Conservation (phyloP, 1,140 invertebrate species). For the Ceratina australensis region DNA sequence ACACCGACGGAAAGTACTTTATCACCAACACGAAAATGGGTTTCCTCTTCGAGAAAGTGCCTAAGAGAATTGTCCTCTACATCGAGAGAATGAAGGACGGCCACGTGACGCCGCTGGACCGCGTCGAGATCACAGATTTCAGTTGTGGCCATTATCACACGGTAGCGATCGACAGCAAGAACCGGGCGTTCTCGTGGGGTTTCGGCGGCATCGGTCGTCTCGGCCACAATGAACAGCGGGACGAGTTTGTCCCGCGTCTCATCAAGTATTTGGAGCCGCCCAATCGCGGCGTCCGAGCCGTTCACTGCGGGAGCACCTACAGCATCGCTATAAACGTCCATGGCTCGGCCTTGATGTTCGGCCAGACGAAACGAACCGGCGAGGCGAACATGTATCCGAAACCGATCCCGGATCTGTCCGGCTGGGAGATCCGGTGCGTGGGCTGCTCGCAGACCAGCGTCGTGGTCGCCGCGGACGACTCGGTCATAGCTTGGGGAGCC, state of each 20-base stretch:
- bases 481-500: constrained; percentile 93
- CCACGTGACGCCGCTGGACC: constrained; percentile 89
- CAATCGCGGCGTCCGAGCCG: constrained; percentile 88
- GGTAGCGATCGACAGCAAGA: constrained; percentile 92
- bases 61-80: constrained; percentile 91
- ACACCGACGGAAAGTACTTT: constrained; percentile 96
- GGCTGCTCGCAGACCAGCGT: constrained; percentile 90
- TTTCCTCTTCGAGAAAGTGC: constrained; percentile 90
- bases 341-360: constrained; percentile 91
- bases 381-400: constrained; percentile 99
- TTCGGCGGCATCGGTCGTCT: constrained; percentile 96
- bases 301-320: constrained; percentile 92
- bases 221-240: constrained; percentile 94
- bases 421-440: constrained; percentile 93
- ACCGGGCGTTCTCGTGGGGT: constrained; percentile 94
- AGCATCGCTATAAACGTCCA: constrained; percentile 91
- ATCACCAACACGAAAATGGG: constrained; percentile 92
- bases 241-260: constrained; percentile 93
- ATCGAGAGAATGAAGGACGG: constrained; percentile 94
- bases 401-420: constrained; percentile 93
- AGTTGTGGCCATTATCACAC: constrained; percentile 95
- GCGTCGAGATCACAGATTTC: constrained; percentile 93
- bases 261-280: constrained; percentile 94
- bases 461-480: constrained; percentile 93
- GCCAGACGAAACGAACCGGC: constrained; percentile 93